Evolutionary conservation across 1,140 invertebrate genomes (phyloP).

Genomic region (Nasonia vitripennis): DNA sequence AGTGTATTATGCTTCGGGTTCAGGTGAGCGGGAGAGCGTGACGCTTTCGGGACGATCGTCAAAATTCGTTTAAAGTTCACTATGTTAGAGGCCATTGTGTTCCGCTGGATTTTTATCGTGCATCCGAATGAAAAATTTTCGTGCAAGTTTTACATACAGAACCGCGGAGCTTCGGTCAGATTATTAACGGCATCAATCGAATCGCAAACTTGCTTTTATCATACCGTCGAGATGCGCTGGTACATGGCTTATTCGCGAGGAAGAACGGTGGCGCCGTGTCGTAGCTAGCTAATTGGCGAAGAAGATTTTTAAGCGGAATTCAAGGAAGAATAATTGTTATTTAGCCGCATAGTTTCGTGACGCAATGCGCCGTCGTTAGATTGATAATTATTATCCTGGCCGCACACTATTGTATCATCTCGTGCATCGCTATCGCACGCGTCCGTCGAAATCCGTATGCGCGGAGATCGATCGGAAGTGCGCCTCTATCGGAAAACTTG

Average conservation of each 20-base stretch:
- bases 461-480: too few species aligned
- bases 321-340: slow-evolving; percentile 16
- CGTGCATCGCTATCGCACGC: background rate
- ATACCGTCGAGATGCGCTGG: background rate
- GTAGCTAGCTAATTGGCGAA: slow-evolving; percentile 37
- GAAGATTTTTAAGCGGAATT: slow-evolving; percentile 42
- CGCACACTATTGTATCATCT: background rate
- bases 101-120: background rate
- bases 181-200: too few species aligned
- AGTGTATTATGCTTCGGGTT: background rate
- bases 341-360: slow-evolving; percentile 39
- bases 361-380: slow-evolving; percentile 26
- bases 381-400: slow-evolving; percentile 42
- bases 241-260: background rate
- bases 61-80: background rate
- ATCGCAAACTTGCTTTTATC: too few species aligned
- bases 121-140: too few species aligned
- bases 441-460: background rate
- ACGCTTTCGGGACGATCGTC: background rate
- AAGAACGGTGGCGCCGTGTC: slow-evolving; percentile 18
- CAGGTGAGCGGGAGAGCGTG: background rate
- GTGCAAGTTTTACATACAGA: too few species aligned
- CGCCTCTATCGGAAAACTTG: too few species aligned
- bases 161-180: too few species aligned
- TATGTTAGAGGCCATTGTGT: too few species aligned